Evolutionary conservation across 2,888 invertebrate genomes (phyloP), one percentile per base, ranked within the genome.

Genomic region (Trissolcus japonicus): DNA sequence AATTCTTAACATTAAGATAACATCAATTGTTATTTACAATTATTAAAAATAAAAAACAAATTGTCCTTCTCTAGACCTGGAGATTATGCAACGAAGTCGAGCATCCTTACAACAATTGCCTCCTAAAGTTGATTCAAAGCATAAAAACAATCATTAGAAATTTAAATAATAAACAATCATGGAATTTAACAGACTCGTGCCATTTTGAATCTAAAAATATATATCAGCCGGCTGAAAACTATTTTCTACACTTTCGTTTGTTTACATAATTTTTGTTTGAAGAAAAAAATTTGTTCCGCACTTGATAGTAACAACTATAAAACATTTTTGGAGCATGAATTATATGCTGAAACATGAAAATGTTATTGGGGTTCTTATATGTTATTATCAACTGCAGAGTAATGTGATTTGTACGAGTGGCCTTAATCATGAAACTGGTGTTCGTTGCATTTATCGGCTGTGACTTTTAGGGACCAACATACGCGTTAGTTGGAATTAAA

Each of bases 391-490:
- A 17, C 25, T 50, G 48, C 57, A 69, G 65, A 68, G 63, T 72
- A 43, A 71, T 78, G 72, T 76, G 78, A 48, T 79, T 74, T 74
- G 50, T 68, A 71, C 79, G 80, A 81, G 82, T 81, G 82, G 80
- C 83, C 82, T 83, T 83, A 80, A 83, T 81, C 80, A 80, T 80
- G 81, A 80, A n/a, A 82, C 80, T 83, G 79, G 76, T 81, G 85
- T 87, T 86, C 82, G 83, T 86, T 88, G 88, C 88, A 89, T 89
- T 89, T 88, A 86, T 86, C 85, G 89, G 88, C 89, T 89, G 89
- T 89, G 89, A 89, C 86, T 85, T 81, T 83, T 88, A 87, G 86
- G 89, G 89, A 89, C 88, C 89, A 89, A 89, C 63, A 82, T 84
- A 82, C 84, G 80, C 75, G 55, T 80, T 82, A 80, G 81, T 81